Conservation (phyloP, 1,140 invertebrate species). For the Tribolium castaneum region DNA sequence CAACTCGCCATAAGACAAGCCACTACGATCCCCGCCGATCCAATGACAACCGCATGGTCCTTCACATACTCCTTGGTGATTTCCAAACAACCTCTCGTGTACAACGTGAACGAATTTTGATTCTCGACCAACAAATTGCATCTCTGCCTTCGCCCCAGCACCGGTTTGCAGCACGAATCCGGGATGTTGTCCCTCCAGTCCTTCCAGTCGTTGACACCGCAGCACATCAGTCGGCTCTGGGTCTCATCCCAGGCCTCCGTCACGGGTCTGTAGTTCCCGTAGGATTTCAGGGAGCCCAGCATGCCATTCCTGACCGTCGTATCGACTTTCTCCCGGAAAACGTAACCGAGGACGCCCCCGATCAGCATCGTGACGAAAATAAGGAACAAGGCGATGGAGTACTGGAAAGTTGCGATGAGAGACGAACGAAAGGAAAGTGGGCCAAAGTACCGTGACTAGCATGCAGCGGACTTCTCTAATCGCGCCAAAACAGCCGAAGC, state of each 20-base stretch:
- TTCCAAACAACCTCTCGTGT: constrained; percentile 78
- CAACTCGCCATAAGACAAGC: constrained; percentile 81
- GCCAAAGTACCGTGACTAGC: constrained; percentile 80
- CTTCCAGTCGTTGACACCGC: constrained; percentile 78
- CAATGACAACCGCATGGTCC: constrained; percentile 82
- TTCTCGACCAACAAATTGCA: constrained; percentile 69
- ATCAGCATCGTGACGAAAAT: constrained; percentile 89
- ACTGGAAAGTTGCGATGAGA: constrained; percentile 70
- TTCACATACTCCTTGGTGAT: constrained; percentile 77
- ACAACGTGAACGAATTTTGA: constrained; percentile 73
- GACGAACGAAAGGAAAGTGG: background rate
- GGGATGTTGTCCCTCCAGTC: constrained; percentile 84
- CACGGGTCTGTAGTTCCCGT: constrained; percentile 74
- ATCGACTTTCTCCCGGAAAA: constrained; percentile 84
- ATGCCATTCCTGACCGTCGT: constrained; percentile 81
- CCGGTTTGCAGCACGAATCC: constrained; percentile 81
- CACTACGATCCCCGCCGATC: constrained; percentile 82
- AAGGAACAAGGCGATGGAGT: constrained; percentile 86
- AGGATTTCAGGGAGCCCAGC: constrained; percentile 78
- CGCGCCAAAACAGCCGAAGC: constrained; percentile 88
- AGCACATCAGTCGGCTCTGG: constrained; percentile 84
- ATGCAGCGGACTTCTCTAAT: constrained; percentile 90
- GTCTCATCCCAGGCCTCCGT: constrained; percentile 86
- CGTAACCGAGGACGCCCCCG: constrained; percentile 88
- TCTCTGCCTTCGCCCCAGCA: constrained; percentile 72